Evolutionary conservation across 2,797 vertebrate species (phyloP).

Genomic region (Crocidura indochinensis): DNA sequence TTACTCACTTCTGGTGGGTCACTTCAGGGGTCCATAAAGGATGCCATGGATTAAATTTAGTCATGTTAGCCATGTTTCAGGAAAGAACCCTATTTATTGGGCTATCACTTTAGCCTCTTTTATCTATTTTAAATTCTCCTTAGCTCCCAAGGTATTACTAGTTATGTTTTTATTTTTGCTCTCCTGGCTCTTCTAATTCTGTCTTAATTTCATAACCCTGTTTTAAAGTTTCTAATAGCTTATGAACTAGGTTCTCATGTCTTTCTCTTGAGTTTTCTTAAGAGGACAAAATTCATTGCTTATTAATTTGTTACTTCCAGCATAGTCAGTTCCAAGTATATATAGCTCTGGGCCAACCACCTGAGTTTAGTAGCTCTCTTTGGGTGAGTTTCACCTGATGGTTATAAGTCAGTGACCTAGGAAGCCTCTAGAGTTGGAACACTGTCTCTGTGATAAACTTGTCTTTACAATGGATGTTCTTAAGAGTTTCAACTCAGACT

Average conservation of each 20-base stretch:
- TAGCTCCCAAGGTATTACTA: not conserved
- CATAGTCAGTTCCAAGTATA: not conserved
- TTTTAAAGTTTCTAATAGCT: conserved; percentile 25
- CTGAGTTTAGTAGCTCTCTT: not conserved
- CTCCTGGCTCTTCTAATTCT: not conserved
- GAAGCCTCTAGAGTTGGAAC: not conserved
- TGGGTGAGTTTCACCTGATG: not conserved
- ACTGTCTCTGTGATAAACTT: not conserved
- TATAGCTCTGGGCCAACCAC: not conserved
- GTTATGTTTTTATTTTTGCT: conserved; percentile 14
- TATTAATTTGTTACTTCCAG: conserved; percentile 31
- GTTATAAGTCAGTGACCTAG: not conserved
- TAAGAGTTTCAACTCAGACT: not conserved
- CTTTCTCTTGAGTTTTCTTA: not conserved
- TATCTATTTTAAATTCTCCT: not conserved
- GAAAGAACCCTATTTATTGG: no score
- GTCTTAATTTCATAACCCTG: not conserved
- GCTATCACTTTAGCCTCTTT: no score
- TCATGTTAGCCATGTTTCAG: no score
- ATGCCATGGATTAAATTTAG: no score
- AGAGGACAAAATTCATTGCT: not conserved
- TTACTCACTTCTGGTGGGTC: no score
- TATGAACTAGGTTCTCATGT: not conserved
- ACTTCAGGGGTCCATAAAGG: no score
- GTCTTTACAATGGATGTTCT: not conserved